These are phyloP conservation scores for Poeciliopsis presidionis DNA, from an alignment of 2,797 vertebrate species.

Conservation along the genomic window DNA sequence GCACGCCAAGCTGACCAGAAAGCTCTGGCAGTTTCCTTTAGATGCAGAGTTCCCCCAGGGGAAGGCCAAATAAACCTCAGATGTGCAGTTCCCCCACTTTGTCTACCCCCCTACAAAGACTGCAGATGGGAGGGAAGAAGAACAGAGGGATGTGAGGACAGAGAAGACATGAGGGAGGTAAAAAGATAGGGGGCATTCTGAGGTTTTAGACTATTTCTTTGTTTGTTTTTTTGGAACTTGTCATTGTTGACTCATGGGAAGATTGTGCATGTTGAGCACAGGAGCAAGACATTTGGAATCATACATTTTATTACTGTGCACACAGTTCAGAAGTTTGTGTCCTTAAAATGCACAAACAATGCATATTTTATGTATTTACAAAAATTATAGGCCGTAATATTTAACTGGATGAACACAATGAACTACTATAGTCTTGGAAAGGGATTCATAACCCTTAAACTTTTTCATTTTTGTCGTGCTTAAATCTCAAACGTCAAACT, in stretches of 20 bases:
- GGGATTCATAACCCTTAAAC: background rate
- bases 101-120: conserved; percentile 23
- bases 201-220: conserved; percentile 41
- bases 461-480: background rate
- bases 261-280: conserved; percentile 69
- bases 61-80: conserved; percentile 78
- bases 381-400: conserved; percentile 10
- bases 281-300: conserved; percentile 46
- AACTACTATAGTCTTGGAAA: background rate
- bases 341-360: conserved; percentile 60
- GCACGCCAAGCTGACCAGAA: conserved; percentile 71
- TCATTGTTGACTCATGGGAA: conserved; percentile 66
- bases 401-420: conserved; percentile 45
- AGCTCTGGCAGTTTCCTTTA: conserved; percentile 75
- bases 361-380: conserved; percentile 36
- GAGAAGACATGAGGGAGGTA: conserved; percentile 32
- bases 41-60: conserved; percentile 71
- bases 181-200: conserved; percentile 46
- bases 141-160: conserved; percentile 46
- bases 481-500: background rate
- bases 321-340: conserved; percentile 69
- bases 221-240: conserved; percentile 48
- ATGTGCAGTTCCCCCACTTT: conserved; percentile 64
- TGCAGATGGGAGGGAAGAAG: conserved; percentile 56
- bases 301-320: conserved; percentile 56